Conservation (phyloP, 2,113 vertebrate genomes). For the Agapornis roseicollis region DNA sequence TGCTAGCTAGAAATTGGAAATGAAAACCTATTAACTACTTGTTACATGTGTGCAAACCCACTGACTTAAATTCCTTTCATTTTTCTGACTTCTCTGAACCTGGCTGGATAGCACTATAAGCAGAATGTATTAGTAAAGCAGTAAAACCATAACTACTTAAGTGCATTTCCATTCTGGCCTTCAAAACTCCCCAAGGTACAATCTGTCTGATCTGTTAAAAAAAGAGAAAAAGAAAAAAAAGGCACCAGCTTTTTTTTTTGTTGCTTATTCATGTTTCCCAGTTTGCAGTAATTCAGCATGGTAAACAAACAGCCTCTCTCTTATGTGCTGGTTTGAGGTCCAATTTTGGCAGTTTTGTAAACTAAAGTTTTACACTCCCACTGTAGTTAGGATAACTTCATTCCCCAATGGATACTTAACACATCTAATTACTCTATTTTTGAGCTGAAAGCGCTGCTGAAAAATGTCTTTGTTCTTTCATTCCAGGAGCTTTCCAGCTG, state of each 20-base stretch:
- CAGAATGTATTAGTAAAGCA: not conserved
- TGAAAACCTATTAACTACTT: not conserved
- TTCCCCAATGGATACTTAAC: conserved; percentile 56
- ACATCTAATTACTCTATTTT: conserved; percentile 63
- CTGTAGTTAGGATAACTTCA: conserved; percentile 49
- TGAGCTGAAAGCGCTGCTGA: conserved; percentile 45
- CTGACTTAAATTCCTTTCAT: not conserved
- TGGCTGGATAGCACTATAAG: not conserved
- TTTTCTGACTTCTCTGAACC: not conserved
- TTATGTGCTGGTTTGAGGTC: conserved; percentile 14
- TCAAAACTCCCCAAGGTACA: conserved; percentile 40
- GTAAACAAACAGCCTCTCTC: conserved; percentile 45
- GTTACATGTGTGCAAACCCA: not conserved
- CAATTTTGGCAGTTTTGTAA: conserved; percentile 61
- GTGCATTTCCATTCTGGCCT: conserved; percentile 22
- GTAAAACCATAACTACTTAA: not conserved
- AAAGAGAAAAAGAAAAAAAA: not conserved
- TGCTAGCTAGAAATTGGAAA: conserved; percentile 8
- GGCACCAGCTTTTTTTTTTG: conserved; percentile 36
- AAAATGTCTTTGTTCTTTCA: conserved; percentile 51
- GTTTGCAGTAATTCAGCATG: conserved; percentile 55
- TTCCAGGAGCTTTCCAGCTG: conserved; percentile 52
- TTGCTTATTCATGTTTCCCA: conserved; percentile 59
- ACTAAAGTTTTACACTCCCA: conserved; percentile 29
- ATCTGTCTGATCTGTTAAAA: conserved; percentile 5